Percentiles rank a stretch among this genome's conserved stretches.
Evolutionary conservation across 2,113 vertebrate species (phyloP).

Genomic region (Machaerirhynchus nigripectus): DNA sequence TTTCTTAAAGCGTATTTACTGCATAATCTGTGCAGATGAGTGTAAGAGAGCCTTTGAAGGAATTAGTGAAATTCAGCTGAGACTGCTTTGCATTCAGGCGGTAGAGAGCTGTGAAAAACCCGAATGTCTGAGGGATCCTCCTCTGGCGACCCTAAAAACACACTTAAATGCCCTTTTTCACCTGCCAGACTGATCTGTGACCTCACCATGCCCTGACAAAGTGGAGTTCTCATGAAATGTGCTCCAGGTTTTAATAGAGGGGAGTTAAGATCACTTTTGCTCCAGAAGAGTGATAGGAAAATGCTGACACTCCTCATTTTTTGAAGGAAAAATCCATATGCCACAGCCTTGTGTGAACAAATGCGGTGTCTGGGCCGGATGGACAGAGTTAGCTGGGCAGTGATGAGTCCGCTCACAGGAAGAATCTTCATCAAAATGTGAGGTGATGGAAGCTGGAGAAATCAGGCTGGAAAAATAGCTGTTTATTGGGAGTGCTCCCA

Average conservation of each 20-base stretch:
- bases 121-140: neutral
- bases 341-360: neutral
- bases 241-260: neutral
- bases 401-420: neutral
- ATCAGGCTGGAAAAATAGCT: neutral
- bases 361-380: neutral
- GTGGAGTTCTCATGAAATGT: rapidly evolving
- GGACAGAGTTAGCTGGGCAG: neutral
- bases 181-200: neutral
- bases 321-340: neutral
- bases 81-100: neutral
- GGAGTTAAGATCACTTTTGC: neutral
- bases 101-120: neutral
- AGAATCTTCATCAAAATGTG: neutral
- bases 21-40: slow-evolving; percentile 8
- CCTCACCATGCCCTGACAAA: neutral
- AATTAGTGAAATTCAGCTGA: slow-evolving; percentile 13
- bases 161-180: neutral
- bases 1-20: neutral
- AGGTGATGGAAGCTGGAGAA: neutral
- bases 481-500: neutral
- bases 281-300: neutral
- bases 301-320: neutral
- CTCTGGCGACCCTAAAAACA: neutral
- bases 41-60: slow-evolving; percentile 24